These are phyloP conservation scores for Anneissia japonica DNA, from an alignment of 35 echinoderm and acorn worm species.

Conservation along the genomic window DNA sequence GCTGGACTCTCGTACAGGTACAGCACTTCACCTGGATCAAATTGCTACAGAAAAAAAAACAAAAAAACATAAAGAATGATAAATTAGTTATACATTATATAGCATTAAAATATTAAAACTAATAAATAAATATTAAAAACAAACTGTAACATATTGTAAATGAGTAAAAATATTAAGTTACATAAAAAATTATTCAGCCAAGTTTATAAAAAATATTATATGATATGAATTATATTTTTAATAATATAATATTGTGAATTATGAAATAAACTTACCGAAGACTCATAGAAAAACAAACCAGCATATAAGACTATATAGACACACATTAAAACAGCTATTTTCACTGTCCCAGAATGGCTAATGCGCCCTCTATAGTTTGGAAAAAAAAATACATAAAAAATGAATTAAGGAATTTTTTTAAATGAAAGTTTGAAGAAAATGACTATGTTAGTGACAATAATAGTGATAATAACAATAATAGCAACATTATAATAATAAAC, in stretches of 20 bases:
- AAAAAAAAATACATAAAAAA: background rate
- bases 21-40: slow-evolving; percentile 86
- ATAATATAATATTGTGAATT: too few relatives aligned
- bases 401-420: background rate
- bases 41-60: slow-evolving; percentile 29
- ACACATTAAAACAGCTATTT: slow-evolving; percentile 87
- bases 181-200: background rate
- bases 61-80: background rate
- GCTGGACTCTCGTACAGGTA: slow-evolving; percentile 92
- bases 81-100: too few relatives aligned
- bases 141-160: too few relatives aligned
- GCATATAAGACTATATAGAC: slow-evolving; percentile 74
- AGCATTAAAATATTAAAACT: too few relatives aligned
- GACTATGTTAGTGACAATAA: too few relatives aligned
- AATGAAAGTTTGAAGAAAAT: too few relatives aligned
- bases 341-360: slow-evolving; percentile 85
- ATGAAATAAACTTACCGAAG: slow-evolving; percentile 54
- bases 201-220: background rate
- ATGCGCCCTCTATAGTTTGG: slow-evolving; percentile 68
- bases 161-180: too few relatives aligned
- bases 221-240: background rate
- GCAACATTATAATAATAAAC: too few relatives aligned
- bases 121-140: too few relatives aligned
- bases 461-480: too few relatives aligned
- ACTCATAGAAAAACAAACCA: slow-evolving; percentile 71